Conservation (phyloP, 2,888 invertebrate genomes). For the Blastobasis lacticolella region DNA sequence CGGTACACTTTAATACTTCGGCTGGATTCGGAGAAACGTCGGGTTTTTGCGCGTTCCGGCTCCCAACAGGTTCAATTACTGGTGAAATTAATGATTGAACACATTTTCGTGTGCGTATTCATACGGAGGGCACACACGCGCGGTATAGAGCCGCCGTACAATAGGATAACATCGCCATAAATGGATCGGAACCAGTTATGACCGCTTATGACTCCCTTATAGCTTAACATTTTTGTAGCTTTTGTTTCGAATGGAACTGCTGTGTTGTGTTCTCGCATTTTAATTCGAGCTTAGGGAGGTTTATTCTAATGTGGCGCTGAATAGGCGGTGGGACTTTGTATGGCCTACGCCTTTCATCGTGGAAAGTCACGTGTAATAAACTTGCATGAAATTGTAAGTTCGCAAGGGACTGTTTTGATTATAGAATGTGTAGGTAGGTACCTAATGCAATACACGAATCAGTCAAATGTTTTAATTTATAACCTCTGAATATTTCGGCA, state of each 20-base stretch:
- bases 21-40: constrained; percentile 54
- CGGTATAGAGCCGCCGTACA: constrained; percentile 30
- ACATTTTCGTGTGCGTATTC: constrained; percentile 42
- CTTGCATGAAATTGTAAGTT: too few species aligned
- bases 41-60: constrained; percentile 48
- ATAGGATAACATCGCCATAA: constrained; percentile 68
- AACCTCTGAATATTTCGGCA: too few species aligned
- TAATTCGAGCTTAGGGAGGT: constrained; percentile 50
- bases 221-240: constrained; percentile 60
- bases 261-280: constrained; percentile 59
- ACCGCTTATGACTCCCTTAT: constrained; percentile 58
- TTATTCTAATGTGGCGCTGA: constrained; percentile 9
- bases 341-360: too few species aligned
- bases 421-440: too few species aligned
- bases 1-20: constrained; percentile 48
- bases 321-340: too few species aligned
- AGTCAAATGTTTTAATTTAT: too few species aligned
- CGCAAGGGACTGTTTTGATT: too few species aligned
- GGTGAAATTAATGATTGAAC: constrained; percentile 70
- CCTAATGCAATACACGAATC: too few species aligned
- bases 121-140: constrained; percentile 1
- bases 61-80: constrained; percentile 66
- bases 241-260: constrained; percentile 53
- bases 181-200: constrained; percentile 66
- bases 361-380: too few species aligned